Percentiles rank a stretch among this genome's conserved stretches.
Evolutionary conservation across 2,797 vertebrate genomes (phyloP).

Genomic region (Buceros bicornis): DNA sequence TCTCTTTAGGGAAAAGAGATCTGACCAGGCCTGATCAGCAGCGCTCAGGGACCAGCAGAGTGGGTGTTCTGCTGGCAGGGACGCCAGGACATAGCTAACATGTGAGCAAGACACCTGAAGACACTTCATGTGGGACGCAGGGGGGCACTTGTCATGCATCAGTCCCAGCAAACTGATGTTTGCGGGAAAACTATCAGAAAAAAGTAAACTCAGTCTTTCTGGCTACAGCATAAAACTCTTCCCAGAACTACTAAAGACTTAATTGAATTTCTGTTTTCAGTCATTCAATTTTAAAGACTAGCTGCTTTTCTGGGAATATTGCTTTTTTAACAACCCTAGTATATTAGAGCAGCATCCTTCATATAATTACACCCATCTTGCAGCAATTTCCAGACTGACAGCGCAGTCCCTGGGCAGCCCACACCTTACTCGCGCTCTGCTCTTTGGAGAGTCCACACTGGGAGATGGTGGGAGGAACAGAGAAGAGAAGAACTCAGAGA

Average conservation of each 20-base stretch:
- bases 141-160: fast-evolving
- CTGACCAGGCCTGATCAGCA: neutral
- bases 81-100: neutral
- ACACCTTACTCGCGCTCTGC: neutral
- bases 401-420: neutral
- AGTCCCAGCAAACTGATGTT: neutral
- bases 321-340: neutral
- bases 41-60: neutral
- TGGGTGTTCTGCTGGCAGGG: neutral
- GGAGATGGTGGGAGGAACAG: neutral
- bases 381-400: neutral
- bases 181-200: neutral
- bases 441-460: neutral
- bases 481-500: neutral
- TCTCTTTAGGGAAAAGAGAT: neutral
- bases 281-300: neutral
- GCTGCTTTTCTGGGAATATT: constrained; percentile 6
- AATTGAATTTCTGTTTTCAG: constrained; percentile 23
- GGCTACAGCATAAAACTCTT: neutral
- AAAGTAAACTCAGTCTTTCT: neutral
- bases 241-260: constrained; percentile 23
- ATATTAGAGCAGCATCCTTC: neutral
- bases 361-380: neutral
- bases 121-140: neutral
- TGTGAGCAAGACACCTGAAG: neutral